Percentiles rank a stretch among this genome's conserved stretches.
phyloP scores from a whole-genome alignment of 2,797 vertebrate genomes.

The Leptoclinus maculatus region DNA sequence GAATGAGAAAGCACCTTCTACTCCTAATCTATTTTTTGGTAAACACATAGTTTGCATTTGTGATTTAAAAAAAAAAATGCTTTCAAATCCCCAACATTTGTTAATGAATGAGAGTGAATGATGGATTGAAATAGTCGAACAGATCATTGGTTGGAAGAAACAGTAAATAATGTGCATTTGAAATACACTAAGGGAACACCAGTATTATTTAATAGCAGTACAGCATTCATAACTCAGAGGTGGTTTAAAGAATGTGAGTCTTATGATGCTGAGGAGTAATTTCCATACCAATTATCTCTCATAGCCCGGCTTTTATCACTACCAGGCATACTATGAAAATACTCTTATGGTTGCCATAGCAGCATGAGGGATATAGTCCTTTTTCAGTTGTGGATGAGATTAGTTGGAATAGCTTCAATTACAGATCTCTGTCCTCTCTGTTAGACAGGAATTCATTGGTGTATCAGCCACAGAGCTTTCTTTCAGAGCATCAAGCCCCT shows the following conservation, averaged over 20 bases:
- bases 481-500: neutral
- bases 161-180: neutral
- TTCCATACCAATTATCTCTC: constrained; percentile 44
- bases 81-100: neutral
- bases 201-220: neutral
- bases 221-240: neutral
- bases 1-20: neutral
- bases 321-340: constrained; percentile 19
- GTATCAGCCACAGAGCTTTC: neutral
- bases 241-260: no score
- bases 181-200: neutral
- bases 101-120: neutral
- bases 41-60: no score
- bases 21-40: neutral
- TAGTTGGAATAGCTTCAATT: constrained; percentile 24
- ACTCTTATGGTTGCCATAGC: constrained; percentile 38
- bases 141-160: neutral
- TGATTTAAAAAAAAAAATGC: neutral
- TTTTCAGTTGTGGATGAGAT: constrained; percentile 27
- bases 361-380: constrained; percentile 2
- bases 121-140: neutral
- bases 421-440: constrained; percentile 5
- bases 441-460: neutral
- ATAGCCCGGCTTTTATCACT: constrained; percentile 24
- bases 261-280: constrained; percentile 7